These are phyloP conservation scores for Drosophila flavopinicola DNA, from an alignment of 2,888 invertebrate genomes.

Conservation along the genomic window DNA sequence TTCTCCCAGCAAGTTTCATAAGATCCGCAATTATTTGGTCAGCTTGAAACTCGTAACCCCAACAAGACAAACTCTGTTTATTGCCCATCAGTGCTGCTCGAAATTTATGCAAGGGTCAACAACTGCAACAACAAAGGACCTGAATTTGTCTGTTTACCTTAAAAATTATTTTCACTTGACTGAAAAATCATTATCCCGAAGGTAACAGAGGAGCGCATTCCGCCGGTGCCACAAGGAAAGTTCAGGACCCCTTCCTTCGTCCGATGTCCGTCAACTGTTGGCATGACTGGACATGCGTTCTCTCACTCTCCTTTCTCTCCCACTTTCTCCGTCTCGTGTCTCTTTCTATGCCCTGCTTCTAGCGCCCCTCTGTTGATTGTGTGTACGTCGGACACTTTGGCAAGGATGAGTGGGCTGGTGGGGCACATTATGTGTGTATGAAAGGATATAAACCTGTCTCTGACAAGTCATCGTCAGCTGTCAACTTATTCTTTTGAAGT, in stretches of 20 bases:
- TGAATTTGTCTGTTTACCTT: conserved; percentile 73
- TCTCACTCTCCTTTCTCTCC: not conserved
- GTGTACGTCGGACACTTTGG: conserved; percentile 42
- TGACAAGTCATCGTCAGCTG: conserved; percentile 83
- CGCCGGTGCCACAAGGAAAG: conserved; percentile 52
- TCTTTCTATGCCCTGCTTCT: no score
- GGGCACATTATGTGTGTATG: conserved; percentile 72
- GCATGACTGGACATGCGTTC: conserved; percentile 63
- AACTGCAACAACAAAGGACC: conserved; percentile 43
- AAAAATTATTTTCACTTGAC: conserved; percentile 81
- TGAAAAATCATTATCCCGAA: conserved; percentile 82
- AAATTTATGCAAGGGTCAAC: conserved; percentile 72
- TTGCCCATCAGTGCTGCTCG: conserved; percentile 39
- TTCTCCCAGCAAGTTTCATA: conserved; percentile 22
- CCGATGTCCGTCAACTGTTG: conserved; percentile 63
- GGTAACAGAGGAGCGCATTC: conserved; percentile 64
- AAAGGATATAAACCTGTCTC: conserved; percentile 82
- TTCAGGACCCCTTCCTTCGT: conserved; percentile 39
- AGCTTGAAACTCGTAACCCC: conserved; percentile 48
- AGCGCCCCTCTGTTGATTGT: conserved; percentile 44
- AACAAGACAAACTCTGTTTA: conserved; percentile 18
- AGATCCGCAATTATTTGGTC: conserved; percentile 64
- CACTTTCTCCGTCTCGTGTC: not conserved
- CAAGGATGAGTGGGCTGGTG: conserved; percentile 25
- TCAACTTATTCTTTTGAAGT: conserved; percentile 83